Percentiles rank a stretch among this genome's conserved stretches.
Evolutionary conservation across 2,113 vertebrate genomes (phyloP).

Genomic region (Amia ocellicauda): DNA sequence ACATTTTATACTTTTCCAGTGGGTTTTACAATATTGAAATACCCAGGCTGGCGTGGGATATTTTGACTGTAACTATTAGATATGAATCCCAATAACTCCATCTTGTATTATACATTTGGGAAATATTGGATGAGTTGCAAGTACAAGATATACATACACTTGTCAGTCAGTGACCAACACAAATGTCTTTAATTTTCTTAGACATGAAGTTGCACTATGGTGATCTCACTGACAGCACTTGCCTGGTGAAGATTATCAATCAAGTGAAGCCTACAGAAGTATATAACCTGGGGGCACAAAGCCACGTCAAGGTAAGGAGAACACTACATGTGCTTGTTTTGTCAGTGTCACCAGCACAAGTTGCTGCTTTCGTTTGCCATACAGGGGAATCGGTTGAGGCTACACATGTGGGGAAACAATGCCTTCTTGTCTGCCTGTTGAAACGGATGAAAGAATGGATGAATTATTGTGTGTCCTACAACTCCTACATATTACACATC

Average conservation of each 20-base stretch:
- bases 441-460: not conserved
- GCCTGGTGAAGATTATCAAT: conserved; percentile 97
- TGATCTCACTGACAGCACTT: conserved; percentile 95
- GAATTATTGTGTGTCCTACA: not conserved
- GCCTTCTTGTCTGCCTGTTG: not conserved
- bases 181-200: conserved; percentile 46
- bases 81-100: too few species aligned
- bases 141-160: too few species aligned
- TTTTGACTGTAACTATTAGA: too few species aligned
- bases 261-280: conserved; percentile 90
- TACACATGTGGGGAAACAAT: too few species aligned
- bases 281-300: conserved; percentile 96
- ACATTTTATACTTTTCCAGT: too few species aligned
- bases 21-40: too few species aligned
- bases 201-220: conserved; percentile 98
- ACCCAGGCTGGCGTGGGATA: too few species aligned
- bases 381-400: too few species aligned
- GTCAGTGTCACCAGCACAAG: too few species aligned
- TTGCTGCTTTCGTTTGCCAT: too few species aligned
- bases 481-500: conserved; percentile 21
- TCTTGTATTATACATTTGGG: too few species aligned
- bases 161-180: not conserved
- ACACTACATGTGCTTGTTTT: conserved; percentile 9
- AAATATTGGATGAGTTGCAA: too few species aligned
- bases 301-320: conserved; percentile 87